Percentiles rank a stretch among this genome's conserved stretches.
Conservation (phyloP, 2,888 invertebrate species). For the Trachelus troglodyta region DNA sequence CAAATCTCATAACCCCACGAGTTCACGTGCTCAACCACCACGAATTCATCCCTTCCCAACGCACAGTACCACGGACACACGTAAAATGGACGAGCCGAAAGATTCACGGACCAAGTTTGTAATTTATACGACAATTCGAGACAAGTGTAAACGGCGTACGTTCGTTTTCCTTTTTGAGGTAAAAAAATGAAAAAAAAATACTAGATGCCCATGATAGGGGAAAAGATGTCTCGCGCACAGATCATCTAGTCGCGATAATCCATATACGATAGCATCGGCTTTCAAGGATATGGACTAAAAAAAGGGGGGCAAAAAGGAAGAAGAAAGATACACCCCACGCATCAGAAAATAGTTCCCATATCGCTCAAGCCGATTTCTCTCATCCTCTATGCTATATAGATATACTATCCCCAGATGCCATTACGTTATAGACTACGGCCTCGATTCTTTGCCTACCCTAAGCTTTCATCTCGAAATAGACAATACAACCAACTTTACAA, state of each 20-base stretch:
- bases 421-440: background rate
- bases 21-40: conserved; percentile 5
- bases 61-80: background rate
- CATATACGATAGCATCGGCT: background rate
- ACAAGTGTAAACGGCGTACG: background rate
- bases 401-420: background rate
- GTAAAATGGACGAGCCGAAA: background rate
- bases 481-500: background rate
- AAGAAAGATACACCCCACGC: background rate
- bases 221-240: background rate
- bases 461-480: background rate
- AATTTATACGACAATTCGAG: background rate
- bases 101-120: background rate
- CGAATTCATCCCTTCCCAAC: background rate
- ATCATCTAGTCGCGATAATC: background rate
- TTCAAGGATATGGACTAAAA: background rate
- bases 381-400: background rate
- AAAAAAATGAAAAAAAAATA: background rate
- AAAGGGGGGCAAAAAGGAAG: background rate
- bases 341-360: background rate
- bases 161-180: background rate
- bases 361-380: background rate
- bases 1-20: conserved; percentile 10
- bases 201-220: background rate
- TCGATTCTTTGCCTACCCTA: background rate